Evolutionary conservation across 2,113 vertebrate species (phyloP), one percentile per base, ranked within the genome.

Genomic region (Gopherus flavomarginatus): DNA sequence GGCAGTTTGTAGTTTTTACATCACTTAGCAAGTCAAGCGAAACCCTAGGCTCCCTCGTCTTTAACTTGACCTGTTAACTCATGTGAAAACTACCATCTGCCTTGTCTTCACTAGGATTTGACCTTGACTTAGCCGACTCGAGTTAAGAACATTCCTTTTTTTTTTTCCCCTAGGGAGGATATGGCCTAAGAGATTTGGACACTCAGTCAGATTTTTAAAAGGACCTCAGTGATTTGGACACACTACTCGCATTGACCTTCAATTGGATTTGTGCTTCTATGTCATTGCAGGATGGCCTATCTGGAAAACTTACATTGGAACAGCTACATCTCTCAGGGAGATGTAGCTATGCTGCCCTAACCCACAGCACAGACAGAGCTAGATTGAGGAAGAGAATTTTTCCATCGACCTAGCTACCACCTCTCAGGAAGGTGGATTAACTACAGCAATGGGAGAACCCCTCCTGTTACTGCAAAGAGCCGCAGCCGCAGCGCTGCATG

Each of bases 21-120:
- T 94, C 94, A 49, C n/a, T 92, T 88, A 94, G 79, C 54, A 92
- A n/a, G 85, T 42, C 81, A 11, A 26, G 5, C 89, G 89, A 89
- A 83, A 83, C 90, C 94, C 94, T 53, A 80, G 47, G 24, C 6
- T 82, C 12, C 57, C 79, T 90, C 11, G 21, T 79, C 44, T 69
- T n/a, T 69, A 35, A n/a, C 27, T 13, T 31, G 29, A 65, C 42
- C 44, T 62, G 29, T 83, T 65, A 88, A 89, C 91, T 89, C 31
- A 81, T 44, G 81, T 82, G 27, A n/a, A 89, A 96, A 87, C 31
- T 81, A 53, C 14, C 52, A 79, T 22, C 81, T 42, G 11, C 7
- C 57, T 56, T 2, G 2, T 79, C 54, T 89, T 85, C 42, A n/a
- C 59, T 27, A 47, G 2, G 11, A 62, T 81, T 84, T 53, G 59